These are phyloP conservation scores for Turnix velox DNA, from an alignment of 2,113 vertebrate genomes.

Conservation along the genomic window DNA sequence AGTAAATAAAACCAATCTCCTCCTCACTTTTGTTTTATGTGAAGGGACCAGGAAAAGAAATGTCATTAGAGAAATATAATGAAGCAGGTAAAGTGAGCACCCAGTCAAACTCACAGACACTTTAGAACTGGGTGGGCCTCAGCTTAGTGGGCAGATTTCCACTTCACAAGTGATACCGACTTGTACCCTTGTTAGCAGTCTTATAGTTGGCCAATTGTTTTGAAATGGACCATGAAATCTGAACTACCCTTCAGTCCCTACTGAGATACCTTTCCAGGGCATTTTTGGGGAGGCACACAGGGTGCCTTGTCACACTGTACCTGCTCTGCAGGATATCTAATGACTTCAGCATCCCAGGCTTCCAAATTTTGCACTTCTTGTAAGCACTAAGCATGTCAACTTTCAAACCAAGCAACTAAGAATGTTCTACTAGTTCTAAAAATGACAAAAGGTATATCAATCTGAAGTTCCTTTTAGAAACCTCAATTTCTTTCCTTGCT, in stretches of 20 bases:
- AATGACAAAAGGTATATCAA: background rate
- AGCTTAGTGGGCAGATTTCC: background rate
- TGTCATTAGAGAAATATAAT: background rate
- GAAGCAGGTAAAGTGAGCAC: background rate
- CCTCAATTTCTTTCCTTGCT: background rate
- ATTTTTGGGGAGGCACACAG: background rate
- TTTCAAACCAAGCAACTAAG: background rate
- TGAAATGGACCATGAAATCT: constrained; percentile 54
- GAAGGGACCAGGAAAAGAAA: constrained; percentile 31
- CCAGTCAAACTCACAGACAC: background rate
- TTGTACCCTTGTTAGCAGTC: background rate
- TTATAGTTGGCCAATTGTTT: constrained; percentile 29
- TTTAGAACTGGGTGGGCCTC: background rate
- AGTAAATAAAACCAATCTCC: constrained; percentile 23
- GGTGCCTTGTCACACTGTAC: background rate
- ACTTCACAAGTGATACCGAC: background rate
- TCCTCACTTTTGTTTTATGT: background rate
- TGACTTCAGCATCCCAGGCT: background rate
- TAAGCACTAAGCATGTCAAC: background rate
- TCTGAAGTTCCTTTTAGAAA: background rate
- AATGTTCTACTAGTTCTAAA: background rate
- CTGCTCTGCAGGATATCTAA: background rate
- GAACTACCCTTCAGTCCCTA: constrained; percentile 60
- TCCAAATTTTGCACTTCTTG: background rate
- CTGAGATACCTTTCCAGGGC: background rate